These are phyloP conservation scores for Aphidius gifuensis DNA, from an alignment of 1,140 invertebrate species.

Conservation along the genomic window DNA sequence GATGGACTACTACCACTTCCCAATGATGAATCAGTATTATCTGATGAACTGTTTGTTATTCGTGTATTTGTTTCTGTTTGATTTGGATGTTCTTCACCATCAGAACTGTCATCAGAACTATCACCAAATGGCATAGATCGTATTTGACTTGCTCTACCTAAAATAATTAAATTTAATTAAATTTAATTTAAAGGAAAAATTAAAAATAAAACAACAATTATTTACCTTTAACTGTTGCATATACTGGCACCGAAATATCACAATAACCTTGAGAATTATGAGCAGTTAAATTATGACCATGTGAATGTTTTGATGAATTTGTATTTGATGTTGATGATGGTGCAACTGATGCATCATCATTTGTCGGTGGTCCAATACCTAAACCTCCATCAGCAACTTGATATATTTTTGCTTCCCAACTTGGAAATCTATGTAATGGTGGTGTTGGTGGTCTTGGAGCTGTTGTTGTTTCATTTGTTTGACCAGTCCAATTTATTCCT, in stretches of 20 bases:
- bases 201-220: constrained; percentile 53
- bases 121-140: constrained; percentile 93
- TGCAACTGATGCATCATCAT: constrained; percentile 49
- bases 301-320: constrained; percentile 52
- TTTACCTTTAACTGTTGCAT: constrained; percentile 84
- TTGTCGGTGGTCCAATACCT: constrained; percentile 47
- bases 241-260: constrained; percentile 88
- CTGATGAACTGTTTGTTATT: constrained; percentile 56
- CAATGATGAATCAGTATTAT: constrained; percentile 55
- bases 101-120: constrained; percentile 91
- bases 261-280: constrained; percentile 66
- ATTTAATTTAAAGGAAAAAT: constrained; percentile 49
- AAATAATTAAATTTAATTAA: no score
- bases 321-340: constrained; percentile 47
- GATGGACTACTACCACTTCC: constrained; percentile 74
- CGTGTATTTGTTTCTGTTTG: constrained; percentile 55
- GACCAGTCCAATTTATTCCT: constrained; percentile 44
- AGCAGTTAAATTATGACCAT: constrained; percentile 50
- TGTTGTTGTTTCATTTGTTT: constrained; percentile 40
- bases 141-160: constrained; percentile 83
- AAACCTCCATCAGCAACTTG: constrained; percentile 84
- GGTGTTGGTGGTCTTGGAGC: constrained; percentile 76
- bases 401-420: constrained; percentile 94
- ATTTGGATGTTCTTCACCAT: constrained; percentile 73
- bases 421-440: constrained; percentile 83